Evolutionary conservation across 2,888 invertebrate species (phyloP).

Genomic region (Achlya flavicornis): DNA sequence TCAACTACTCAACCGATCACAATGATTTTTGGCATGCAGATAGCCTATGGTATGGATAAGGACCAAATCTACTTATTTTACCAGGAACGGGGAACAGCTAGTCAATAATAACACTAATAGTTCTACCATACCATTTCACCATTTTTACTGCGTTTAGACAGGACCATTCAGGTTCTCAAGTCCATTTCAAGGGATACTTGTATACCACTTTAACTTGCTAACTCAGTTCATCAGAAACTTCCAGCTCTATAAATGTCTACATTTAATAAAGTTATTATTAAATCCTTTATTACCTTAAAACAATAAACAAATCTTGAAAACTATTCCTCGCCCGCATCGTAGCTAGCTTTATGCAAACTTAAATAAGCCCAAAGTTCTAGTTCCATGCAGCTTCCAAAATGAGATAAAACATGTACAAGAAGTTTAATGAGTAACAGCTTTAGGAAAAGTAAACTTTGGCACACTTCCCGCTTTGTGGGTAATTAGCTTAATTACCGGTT

Average conservation of each 20-base stretch:
- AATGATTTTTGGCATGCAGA: too few relatives aligned
- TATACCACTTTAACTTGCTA: not conserved
- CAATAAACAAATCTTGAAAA: constrained; percentile 41
- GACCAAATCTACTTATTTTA: too few relatives aligned
- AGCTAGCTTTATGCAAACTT: constrained; percentile 54
- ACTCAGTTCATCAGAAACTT: not conserved
- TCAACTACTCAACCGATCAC: too few relatives aligned
- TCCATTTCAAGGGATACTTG: not conserved
- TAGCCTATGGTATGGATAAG: too few relatives aligned
- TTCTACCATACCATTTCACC: too few relatives aligned
- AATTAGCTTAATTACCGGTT: constrained; percentile 50
- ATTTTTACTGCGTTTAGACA: not conserved
- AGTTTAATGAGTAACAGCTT: constrained; percentile 70
- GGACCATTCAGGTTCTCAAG: not conserved
- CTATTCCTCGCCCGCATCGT: constrained; percentile 43
- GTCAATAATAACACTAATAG: too few relatives aligned
- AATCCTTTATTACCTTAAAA: constrained; percentile 22
- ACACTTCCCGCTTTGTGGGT: constrained; percentile 50
- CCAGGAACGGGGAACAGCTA: too few relatives aligned
- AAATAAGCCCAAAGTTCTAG: constrained; percentile 52
- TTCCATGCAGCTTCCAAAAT: constrained; percentile 59
- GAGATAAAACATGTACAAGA: constrained; percentile 72
- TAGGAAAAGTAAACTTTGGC: constrained; percentile 54
- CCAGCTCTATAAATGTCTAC: not conserved
- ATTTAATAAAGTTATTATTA: constrained; percentile 8